These are phyloP conservation scores for Steinernema carpocapsae DNA, from an alignment of 2,888 invertebrate genomes.

Conservation along the genomic window DNA sequence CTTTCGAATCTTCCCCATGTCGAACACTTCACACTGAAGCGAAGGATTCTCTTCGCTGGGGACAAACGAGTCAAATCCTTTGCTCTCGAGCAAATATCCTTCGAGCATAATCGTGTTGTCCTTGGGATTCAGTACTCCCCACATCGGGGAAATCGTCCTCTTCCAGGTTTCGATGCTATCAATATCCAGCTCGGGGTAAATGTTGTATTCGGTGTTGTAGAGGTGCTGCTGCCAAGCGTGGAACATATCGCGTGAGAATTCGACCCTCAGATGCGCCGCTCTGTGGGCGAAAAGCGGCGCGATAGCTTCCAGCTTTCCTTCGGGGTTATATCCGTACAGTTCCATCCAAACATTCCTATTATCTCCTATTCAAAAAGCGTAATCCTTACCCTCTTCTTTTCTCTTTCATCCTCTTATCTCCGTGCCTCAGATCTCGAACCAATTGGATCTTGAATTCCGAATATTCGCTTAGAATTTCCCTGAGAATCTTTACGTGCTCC, in stretches of 20 bases:
- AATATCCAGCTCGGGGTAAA: not conserved
- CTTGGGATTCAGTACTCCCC: not conserved
- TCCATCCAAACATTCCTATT: not conserved
- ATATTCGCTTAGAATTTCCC: not conserved
- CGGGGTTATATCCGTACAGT: not conserved
- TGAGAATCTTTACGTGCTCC: not conserved
- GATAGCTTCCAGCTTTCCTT: constrained; percentile 10
- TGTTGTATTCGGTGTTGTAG: not conserved
- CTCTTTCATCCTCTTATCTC: no score
- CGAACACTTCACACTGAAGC: not conserved
- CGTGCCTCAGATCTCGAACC: not conserved
- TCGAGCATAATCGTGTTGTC: not conserved
- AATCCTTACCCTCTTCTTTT: no score
- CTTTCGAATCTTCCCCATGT: not conserved
- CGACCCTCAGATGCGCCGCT: constrained; percentile 11
- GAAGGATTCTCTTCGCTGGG: not conserved
- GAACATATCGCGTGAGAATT: not conserved
- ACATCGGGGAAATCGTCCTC: not conserved
- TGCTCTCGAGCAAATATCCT: not conserved
- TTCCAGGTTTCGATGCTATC: not conserved
- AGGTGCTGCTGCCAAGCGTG: not conserved
- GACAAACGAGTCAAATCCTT: not conserved
- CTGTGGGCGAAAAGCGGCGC: not conserved
- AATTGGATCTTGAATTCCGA: not conserved
- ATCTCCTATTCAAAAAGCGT: no score